phyloP scores from a whole-genome alignment of 2,888 invertebrate genomes.

The Tipula helvola region DNA sequence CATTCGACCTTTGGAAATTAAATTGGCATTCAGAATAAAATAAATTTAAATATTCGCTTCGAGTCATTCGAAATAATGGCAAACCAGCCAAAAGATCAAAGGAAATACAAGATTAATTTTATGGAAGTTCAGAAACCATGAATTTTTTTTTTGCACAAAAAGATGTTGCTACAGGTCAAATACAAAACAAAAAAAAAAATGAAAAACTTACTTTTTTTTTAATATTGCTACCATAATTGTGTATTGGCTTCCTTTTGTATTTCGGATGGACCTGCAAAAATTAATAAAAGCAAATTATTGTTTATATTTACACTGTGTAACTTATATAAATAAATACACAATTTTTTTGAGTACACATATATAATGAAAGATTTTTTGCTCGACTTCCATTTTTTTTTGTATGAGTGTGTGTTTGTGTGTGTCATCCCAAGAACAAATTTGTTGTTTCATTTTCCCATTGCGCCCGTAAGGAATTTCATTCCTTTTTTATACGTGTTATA shows the following conservation, averaged over 20 bases:
- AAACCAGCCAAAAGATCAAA: not conserved
- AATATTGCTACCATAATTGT: constrained; percentile 73
- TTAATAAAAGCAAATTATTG: constrained; percentile 12
- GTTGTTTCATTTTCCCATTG: not conserved
- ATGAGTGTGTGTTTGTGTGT: not conserved
- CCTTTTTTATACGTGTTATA: not conserved
- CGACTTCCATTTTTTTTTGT: not conserved
- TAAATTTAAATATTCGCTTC: not conserved
- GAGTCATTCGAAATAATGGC: not conserved
- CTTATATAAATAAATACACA: not conserved
- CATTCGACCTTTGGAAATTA: no score
- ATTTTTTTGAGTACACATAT: no score
- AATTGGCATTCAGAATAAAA: not conserved
- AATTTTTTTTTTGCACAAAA: not conserved
- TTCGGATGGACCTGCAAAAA: constrained; percentile 58
- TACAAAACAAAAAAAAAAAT: no score
- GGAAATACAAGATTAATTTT: not conserved
- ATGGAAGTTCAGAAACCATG: not conserved
- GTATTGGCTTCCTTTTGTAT: constrained; percentile 63
- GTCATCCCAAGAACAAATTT: not conserved
- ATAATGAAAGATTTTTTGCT: not conserved
- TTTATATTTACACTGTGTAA: not conserved
- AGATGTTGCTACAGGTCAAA: not conserved
- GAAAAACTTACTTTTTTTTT: constrained; percentile 62
- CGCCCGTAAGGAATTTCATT: not conserved